Evolutionary conservation across 2,797 vertebrate genomes (phyloP), one percentile per base, ranked within the genome.

Genomic region (Acestrorhynchus altus): DNA sequence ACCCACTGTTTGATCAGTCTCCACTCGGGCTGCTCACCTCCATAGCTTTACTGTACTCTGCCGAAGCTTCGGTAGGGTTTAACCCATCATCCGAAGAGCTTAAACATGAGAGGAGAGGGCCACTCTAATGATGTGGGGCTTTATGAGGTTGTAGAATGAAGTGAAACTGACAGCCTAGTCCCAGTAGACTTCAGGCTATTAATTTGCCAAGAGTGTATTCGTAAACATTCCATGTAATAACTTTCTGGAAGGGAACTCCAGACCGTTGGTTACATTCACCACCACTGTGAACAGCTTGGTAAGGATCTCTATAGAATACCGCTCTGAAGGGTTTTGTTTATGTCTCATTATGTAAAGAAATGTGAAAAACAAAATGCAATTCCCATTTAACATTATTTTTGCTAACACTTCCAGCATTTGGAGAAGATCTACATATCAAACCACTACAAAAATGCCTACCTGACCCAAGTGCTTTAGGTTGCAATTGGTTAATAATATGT

Each of bases 1-100:
- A 71, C 28, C n/a, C 12, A 40, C 64, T n/a, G 71, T 79, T 74
- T 80, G 78, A 80, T 72, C 52, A 68, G 71, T n/a, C 49, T 22
- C 12, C 20, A 49, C 40, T 69, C 24, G 12, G 57, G 47, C 56
- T 74, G 70, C 59, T 77, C 61, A 73, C 65, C 59, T 81, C 69
- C 51, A 13, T 39, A 18, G 60, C 49, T 76, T 76, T 65, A 71
- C 59, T 59, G 66, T 65, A 59, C 66, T 71, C 49, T 11, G 7
- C 72, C 7, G 31, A 66, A 46, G 51, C 60, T 54, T 59, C 40
- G 42, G 40, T 28, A 20, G 28, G 69, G 74, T 80, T 76, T 80
- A 80, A 63, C 64, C 59, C 40, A 8, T 80, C 56, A 64, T 76
- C 68, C 44, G 5, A 13, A 40, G 52, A 56, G 76, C 61, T 75